Evolutionary conservation across 1,140 invertebrate genomes (phyloP), one percentile per base, ranked within the genome.

Genomic region (Apis florea): DNA sequence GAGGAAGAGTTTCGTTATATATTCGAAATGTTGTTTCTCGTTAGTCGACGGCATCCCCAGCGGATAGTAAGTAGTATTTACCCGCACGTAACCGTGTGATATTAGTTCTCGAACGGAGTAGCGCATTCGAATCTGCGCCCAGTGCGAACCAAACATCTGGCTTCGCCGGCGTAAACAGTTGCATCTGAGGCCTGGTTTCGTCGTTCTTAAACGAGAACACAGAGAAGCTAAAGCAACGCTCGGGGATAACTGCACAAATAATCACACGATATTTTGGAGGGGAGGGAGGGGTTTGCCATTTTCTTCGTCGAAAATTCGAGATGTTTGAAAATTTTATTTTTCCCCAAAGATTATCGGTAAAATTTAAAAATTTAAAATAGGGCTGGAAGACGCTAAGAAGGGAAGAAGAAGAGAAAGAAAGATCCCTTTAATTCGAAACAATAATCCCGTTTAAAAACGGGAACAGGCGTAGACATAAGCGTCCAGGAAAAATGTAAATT

Each of bases 31-130:
- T 58, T 53, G n/a, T 26, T 40, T 21, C 6, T 3, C 24, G 17
- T 53, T 59, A 15, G 17, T 31, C 24, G 76, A 53, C 51, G 53
- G 6, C 0, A 40, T 40, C 17, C 12, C 13, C 10, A 10, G 15
- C 6, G 19, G 40, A 64, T 53, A 79, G 31, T 73, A 66, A 74
- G 31, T 54, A 63, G 51, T 17, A 70, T 80, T 56, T 56, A 49
- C 53, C 24, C 53, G 40, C n/a, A 47, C 24, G 51, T 19, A 54
- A 26, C 9, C n/a, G 56, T 17, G 69, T 47, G 83, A 61, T 85
- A 78, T 83, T 85, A 85, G 85, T 86, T 86, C 71, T 83, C 78
- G 80, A 85, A 79, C 56, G 71, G 80, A 85, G 80, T 79, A 61
- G 56, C 64, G 70, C 66, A 61, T 83, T 79, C 61, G 71, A 63